These are phyloP conservation scores for Troides aeacus DNA, from an alignment of 2,888 invertebrate species.

Conservation along the genomic window DNA sequence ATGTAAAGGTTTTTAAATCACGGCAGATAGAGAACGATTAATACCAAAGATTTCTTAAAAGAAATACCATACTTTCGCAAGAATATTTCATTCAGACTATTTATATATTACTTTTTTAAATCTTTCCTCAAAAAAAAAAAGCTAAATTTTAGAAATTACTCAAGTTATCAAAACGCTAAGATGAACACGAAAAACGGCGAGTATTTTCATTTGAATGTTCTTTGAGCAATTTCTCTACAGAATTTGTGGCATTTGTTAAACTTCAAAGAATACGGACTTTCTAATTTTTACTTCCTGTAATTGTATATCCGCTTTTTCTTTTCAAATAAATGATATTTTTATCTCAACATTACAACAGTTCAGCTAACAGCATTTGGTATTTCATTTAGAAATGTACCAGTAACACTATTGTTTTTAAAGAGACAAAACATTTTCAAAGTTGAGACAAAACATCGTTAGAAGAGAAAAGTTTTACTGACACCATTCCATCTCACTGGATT, in stretches of 20 bases:
- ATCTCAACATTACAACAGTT: not conserved
- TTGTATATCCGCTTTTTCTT: not conserved
- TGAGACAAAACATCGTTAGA: too few species aligned
- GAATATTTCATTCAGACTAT: conserved; percentile 13
- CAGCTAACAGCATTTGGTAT: not conserved
- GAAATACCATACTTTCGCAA: too few species aligned
- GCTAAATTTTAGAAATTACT: not conserved
- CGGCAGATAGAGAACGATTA: too few species aligned
- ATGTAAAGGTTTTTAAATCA: too few species aligned
- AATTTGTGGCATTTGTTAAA: conserved; percentile 9
- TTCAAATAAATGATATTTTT: conserved; percentile 5
- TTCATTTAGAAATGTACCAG: too few species aligned
- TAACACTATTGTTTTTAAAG: too few species aligned
- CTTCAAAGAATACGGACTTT: conserved; percentile 8
- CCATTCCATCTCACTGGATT: too few species aligned
- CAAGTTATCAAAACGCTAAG: conserved; percentile 3
- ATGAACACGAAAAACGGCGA: not conserved
- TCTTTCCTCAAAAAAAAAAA: not conserved
- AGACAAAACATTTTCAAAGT: too few species aligned
- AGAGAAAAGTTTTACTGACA: too few species aligned
- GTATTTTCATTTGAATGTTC: conserved; percentile 8
- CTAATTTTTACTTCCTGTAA: conserved; percentile 1
- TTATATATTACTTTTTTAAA: conserved; percentile 4
- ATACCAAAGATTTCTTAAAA: too few species aligned
- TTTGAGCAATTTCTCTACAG: conserved; percentile 4